These are phyloP conservation scores for Lymantria dispar DNA, from an alignment of 2,888 invertebrate species.

Conservation along the genomic window DNA sequence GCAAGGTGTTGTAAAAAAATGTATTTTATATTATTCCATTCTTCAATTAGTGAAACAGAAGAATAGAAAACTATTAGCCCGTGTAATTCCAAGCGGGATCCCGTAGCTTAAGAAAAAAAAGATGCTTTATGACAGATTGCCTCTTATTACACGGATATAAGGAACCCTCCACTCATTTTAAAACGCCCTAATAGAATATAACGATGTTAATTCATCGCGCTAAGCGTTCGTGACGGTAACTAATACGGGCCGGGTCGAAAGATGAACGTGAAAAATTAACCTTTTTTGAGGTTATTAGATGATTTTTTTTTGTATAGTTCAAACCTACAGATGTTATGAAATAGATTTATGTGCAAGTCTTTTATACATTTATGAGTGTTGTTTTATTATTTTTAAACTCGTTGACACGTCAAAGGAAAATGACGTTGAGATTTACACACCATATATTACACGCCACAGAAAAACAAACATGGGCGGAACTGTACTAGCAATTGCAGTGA, in stretches of 20 bases:
- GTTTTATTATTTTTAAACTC: neutral
- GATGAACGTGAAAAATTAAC: conserved; percentile 27
- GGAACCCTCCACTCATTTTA: conserved; percentile 38
- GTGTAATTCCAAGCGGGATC: neutral
- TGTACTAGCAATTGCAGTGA: too few relatives aligned
- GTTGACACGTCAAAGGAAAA: neutral
- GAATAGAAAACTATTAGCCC: too few relatives aligned
- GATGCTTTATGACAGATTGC: conserved; percentile 17
- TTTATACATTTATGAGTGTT: neutral
- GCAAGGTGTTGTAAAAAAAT: too few relatives aligned
- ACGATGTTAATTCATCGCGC: conserved; percentile 38
- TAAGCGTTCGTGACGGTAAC: conserved; percentile 26
- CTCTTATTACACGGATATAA: conserved; percentile 34
- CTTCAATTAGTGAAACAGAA: too few relatives aligned
- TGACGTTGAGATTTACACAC: too few relatives aligned
- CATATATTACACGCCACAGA: too few relatives aligned
- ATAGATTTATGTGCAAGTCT: neutral
- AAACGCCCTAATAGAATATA: conserved; percentile 46
- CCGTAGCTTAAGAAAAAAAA: neutral
- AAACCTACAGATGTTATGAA: neutral
- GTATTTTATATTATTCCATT: too few relatives aligned
- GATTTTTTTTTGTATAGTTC: conserved; percentile 8
- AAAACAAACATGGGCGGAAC: too few relatives aligned
- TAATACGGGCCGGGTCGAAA: conserved; percentile 18
- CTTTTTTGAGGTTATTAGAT: conserved; percentile 11